Base-by-base conservation (phyloP, 2,113 vertebrate genomes). In the Tychaedon coryphoeus region DNA sequence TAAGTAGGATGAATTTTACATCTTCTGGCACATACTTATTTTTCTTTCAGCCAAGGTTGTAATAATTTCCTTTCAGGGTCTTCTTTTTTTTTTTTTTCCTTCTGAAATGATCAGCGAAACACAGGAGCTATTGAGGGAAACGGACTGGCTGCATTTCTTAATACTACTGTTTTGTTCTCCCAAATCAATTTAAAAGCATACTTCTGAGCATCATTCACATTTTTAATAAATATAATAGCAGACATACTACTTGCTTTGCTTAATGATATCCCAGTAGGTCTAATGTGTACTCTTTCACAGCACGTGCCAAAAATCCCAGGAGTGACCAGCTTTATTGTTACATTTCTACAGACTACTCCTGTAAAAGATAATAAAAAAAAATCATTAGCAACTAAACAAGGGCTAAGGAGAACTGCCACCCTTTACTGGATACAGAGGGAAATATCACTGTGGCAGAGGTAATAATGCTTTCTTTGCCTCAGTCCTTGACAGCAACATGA, bases 141-240 rank as follows among this genome's bases (percentile, higher is more conserved):
- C 29, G 57, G 60, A 92, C 19, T 42, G 65, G 43, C 56, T 96
- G 56, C 58, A 81, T 93, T 96, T 97, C 70, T 81, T 95, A 95
- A 87, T 92, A 90, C 50, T 97, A 94, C 47, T 91, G 43, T 40
- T 96, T 96, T 56, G 5, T 56, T 86, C 87, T 90, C 66, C 51
- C 65, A 95, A 96, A 93, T 91, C 64, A 95, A 74, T 96, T 94
- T 92, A 94, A 93, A 58, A 93, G 26, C 66, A 86, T 91, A 74
- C 38, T 96, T 97, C 47, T 66, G 61, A 94, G 56, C 36, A 64
- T 47, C 43, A 94, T 95, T 97, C 93, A 84, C 36, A 86, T 94
- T 92, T 92, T 95, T 82, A 95, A 96, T 94, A 97, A 96, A 83
- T 71, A 86, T 71, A 40, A 34, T 54, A 95, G 61, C 69, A 95